These are phyloP conservation scores for Pycnomerus fuliginosus DNA, from an alignment of 2,888 invertebrate genomes.

Conservation along the genomic window DNA sequence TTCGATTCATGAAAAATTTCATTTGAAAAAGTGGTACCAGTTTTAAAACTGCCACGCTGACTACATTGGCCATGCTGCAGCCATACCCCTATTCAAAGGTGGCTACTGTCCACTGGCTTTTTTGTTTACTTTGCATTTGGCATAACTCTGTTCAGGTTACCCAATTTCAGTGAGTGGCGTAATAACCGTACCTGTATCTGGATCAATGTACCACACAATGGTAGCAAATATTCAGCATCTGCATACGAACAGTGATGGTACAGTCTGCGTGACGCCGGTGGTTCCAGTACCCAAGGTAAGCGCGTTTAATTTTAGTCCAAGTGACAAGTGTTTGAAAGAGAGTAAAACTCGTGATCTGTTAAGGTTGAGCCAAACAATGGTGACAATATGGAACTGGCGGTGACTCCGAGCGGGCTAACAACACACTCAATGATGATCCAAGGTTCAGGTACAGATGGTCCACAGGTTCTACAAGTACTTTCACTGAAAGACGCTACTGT, in stretches of 20 bases:
- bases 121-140: constrained; percentile 26
- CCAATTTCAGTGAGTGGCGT: constrained; percentile 89
- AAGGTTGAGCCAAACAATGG: constrained; percentile 76
- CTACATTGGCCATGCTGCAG: no score
- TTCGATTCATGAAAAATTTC: no score
- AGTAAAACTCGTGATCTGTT: constrained; percentile 17
- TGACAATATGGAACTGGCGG: constrained; percentile 70
- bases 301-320: no score
- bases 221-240: constrained; percentile 85
- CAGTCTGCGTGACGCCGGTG: constrained; percentile 81
- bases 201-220: constrained; percentile 95
- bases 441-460: constrained; percentile 66
- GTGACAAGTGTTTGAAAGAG: no score
- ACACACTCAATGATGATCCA: constrained; percentile 83
- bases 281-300: constrained; percentile 68
- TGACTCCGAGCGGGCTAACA: constrained; percentile 64
- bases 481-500: constrained; percentile 83
- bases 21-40: no score
- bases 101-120: no score
- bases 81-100: no score
- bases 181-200: constrained; percentile 92
- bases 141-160: constrained; percentile 60
- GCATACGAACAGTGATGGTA: constrained; percentile 71
- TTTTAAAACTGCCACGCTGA: no score
- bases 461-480: constrained; percentile 80